These are phyloP conservation scores for Anas platyrhynchos DNA, from an alignment of 2,113 vertebrate genomes.

Conservation along the genomic window DNA sequence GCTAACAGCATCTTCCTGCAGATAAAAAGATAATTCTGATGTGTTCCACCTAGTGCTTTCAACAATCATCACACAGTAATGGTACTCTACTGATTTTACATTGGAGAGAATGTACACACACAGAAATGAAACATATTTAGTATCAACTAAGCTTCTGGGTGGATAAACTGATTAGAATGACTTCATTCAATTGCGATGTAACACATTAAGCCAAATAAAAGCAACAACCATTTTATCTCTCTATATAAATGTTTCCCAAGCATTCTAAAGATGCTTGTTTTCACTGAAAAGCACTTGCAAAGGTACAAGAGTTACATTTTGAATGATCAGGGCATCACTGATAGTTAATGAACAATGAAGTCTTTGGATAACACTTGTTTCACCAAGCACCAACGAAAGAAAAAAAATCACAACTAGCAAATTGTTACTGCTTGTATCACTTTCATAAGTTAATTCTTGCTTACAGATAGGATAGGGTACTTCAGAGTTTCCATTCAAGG, in stretches of 20 bases:
- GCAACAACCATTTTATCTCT: neutral
- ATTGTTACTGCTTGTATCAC: neutral
- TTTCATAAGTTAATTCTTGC: neutral
- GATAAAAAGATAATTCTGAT: neutral
- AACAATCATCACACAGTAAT: neutral
- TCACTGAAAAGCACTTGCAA: neutral
- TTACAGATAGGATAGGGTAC: neutral
- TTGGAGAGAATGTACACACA: neutral
- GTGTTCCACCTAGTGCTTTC: neutral
- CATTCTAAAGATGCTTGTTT: neutral
- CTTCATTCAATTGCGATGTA: neutral
- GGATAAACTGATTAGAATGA: neutral
- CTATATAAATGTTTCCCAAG: neutral
- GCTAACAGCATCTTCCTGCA: neutral
- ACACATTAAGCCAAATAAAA: neutral
- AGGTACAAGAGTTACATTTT: neutral
- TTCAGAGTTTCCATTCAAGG: neutral
- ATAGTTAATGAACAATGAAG: neutral
- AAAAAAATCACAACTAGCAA: neutral
- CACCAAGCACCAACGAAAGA: neutral
- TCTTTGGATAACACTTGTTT: neutral
- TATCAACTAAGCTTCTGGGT: neutral
- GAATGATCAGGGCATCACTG: neutral
- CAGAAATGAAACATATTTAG: neutral
- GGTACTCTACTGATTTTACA: neutral